phyloP scores from a whole-genome alignment of 2,888 invertebrate genomes.

The Spisula solida region DNA sequence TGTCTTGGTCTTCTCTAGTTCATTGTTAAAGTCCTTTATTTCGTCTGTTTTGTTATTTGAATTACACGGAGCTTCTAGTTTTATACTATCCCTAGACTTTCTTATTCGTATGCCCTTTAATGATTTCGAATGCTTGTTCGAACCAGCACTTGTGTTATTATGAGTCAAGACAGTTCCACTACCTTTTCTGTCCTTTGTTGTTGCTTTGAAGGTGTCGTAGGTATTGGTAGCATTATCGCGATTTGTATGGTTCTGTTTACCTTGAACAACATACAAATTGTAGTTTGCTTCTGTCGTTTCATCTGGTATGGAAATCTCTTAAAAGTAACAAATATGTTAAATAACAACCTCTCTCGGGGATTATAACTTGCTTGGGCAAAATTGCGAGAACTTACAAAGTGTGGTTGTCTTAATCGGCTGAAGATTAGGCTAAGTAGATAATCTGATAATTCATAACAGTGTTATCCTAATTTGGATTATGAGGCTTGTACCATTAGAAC shows the following conservation, averaged over 20 bases:
- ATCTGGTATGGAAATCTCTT: constrained; percentile 37
- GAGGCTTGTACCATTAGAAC: too few species aligned
- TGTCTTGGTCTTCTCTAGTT: too few species aligned
- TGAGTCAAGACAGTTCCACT: not conserved
- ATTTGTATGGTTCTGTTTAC: not conserved
- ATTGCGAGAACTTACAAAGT: too few species aligned
- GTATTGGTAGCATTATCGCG: not conserved
- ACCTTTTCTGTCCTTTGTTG: not conserved
- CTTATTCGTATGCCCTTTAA: not conserved
- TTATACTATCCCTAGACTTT: not conserved
- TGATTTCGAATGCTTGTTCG: constrained; percentile 9
- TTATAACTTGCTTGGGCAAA: too few species aligned
- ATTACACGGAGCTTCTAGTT: not conserved
- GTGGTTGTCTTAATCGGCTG: too few species aligned
- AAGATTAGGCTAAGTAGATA: too few species aligned
- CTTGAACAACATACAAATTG: not conserved
- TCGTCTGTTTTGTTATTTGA: too few species aligned
- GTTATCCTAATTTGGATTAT: too few species aligned
- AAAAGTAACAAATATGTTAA: not conserved
- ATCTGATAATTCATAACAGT: too few species aligned
- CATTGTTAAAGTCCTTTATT: too few species aligned
- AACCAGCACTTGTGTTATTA: not conserved
- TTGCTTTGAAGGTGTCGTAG: not conserved
- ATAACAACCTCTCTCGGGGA: too few species aligned
- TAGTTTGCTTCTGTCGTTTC: constrained; percentile 10